phyloP scores from a whole-genome alignment of 2,113 vertebrate genomes.

The Cygnus atratus region DNA sequence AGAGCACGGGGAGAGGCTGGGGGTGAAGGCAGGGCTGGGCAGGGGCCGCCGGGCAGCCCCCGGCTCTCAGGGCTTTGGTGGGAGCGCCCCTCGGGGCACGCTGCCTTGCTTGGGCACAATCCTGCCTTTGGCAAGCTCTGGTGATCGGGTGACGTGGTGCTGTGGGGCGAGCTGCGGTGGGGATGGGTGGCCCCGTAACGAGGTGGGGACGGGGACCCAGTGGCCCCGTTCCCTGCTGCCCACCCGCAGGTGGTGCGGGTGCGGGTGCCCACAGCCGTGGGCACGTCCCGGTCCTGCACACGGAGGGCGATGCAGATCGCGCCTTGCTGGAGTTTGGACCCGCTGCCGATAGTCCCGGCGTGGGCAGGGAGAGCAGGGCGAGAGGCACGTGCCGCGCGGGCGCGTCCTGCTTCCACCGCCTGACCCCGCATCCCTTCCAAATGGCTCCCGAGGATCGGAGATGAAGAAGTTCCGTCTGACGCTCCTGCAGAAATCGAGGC shows the following conservation, averaged over 20 bases:
- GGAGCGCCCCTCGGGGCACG: too few species aligned
- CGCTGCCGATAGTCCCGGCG: neutral
- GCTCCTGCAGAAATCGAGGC: neutral
- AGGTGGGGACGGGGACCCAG: too few species aligned
- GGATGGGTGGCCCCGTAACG: too few species aligned
- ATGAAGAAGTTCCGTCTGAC: neutral
- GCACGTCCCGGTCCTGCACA: neutral
- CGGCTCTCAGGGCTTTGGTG: too few species aligned
- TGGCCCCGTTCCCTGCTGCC: too few species aligned
- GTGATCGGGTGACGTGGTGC: too few species aligned
- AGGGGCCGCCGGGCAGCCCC: too few species aligned
- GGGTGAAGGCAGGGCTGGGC: neutral
- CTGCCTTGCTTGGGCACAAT: too few species aligned
- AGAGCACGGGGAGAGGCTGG: neutral
- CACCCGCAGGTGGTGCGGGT: too few species aligned
- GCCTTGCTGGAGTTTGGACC: neutral
- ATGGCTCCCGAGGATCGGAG: neutral
- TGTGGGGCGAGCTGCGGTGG: too few species aligned
- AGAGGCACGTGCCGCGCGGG: accelerated
- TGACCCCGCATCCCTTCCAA: neutral
- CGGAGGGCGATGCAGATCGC: neutral
- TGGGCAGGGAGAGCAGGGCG: neutral
- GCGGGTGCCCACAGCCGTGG: too few species aligned
- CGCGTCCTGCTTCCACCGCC: accelerated
- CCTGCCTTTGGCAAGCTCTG: too few species aligned